phyloP scores from a whole-genome alignment of 2,797 vertebrate species.

The Spatula clypeata region DNA sequence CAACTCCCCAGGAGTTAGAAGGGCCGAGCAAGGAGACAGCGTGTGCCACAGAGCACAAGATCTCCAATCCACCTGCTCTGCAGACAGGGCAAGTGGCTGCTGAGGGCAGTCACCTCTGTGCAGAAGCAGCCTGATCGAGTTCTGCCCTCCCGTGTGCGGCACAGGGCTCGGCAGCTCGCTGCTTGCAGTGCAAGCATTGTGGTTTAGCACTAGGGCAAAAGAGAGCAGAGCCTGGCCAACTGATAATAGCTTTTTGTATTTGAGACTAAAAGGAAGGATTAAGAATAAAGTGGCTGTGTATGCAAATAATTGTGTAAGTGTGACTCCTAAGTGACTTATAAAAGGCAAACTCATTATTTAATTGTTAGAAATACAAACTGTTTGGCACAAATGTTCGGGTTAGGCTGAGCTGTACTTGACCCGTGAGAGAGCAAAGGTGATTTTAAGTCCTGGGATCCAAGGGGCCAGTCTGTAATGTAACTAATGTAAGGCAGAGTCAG shows the following conservation, averaged over 20 bases:
- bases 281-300: slow-evolving; percentile 42
- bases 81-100: not conserved
- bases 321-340: slow-evolving; percentile 19
- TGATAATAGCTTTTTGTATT: slow-evolving; percentile 43
- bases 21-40: not conserved
- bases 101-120: not conserved
- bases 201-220: not conserved
- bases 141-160: not conserved
- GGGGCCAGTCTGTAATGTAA: not conserved
- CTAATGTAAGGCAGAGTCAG: not conserved
- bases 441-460: slow-evolving; percentile 32
- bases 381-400: slow-evolving; percentile 45
- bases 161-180: not conserved
- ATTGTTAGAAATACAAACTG: slow-evolving; percentile 31
- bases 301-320: slow-evolving; percentile 5
- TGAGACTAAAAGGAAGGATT: not conserved
- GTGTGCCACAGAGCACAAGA: not conserved
- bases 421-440: slow-evolving; percentile 50
- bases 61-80: fast-evolving
- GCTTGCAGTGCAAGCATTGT: not conserved
- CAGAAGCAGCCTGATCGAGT: not conserved
- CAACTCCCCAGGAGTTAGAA: not conserved
- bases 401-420: slow-evolving; percentile 55
- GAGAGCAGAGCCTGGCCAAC: slow-evolving; percentile 14
- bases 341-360: slow-evolving; percentile 24